phyloP scores from a whole-genome alignment of 2,113 vertebrate species.

The Hyperopisus bebe region DNA sequence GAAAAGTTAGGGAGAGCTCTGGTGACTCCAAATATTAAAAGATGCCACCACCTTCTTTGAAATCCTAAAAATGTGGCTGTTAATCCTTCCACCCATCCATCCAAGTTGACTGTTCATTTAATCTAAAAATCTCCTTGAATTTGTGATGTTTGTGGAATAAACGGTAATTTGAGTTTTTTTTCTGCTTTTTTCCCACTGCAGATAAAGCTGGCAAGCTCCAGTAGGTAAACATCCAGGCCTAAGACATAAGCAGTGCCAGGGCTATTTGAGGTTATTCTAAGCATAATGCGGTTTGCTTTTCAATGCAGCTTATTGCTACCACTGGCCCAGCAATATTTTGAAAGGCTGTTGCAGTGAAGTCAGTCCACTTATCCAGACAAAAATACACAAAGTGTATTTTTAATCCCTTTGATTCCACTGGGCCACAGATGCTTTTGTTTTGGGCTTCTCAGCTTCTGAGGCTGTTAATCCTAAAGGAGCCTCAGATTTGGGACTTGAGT shows the following conservation, averaged over 20 bases:
- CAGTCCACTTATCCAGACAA: background rate
- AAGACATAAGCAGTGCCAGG: background rate
- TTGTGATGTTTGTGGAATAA: background rate
- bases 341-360: background rate
- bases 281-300: background rate
- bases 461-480: background rate
- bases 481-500: background rate
- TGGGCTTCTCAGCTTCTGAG: background rate
- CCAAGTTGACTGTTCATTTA: background rate
- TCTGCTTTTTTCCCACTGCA: background rate
- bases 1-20: background rate
- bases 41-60: background rate
- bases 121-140: background rate
- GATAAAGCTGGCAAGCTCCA: background rate
- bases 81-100: background rate
- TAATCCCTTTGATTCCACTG: background rate
- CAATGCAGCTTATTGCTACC: background rate
- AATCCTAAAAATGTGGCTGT: background rate
- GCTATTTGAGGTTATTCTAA: background rate
- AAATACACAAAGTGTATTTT: background rate
- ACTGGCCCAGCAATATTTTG: background rate
- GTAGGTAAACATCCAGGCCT: background rate
- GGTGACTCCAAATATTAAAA: background rate
- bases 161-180: background rate
- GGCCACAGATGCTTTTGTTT: background rate